Conservation (phyloP, 2,888 invertebrate genomes). For the Syritta pipiens region DNA sequence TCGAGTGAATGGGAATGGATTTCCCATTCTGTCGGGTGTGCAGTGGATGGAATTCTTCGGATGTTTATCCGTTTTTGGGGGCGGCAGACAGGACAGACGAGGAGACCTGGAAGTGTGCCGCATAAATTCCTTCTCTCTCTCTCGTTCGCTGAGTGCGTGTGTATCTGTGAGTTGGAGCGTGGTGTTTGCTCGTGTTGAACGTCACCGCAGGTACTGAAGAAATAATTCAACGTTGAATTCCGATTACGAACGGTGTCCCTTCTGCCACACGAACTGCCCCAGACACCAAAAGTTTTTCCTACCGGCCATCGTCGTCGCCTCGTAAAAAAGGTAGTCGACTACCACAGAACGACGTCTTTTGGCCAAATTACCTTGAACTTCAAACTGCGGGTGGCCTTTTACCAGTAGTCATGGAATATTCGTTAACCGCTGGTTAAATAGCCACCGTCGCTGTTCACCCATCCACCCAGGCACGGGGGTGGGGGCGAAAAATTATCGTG, state of each 20-base stretch:
- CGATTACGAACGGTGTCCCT: conserved; percentile 19
- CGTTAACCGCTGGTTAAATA: not conserved
- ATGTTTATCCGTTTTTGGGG: conserved; percentile 15
- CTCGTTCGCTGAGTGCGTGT: no score
- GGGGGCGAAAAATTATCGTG: not conserved
- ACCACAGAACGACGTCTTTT: no score
- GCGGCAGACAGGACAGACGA: no score
- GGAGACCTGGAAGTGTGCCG: conserved; percentile 7
- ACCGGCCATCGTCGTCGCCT: no score
- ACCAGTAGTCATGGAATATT: not conserved
- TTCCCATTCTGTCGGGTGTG: conserved; percentile 44
- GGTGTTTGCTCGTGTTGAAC: conserved; percentile 37
- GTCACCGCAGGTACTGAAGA: conserved; percentile 52
- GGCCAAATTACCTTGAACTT: not conserved
- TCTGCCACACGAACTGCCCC: conserved; percentile 8
- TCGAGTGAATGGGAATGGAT: conserved; percentile 37
- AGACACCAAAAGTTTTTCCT: no score
- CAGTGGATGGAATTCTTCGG: conserved; percentile 25
- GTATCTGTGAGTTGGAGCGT: no score
- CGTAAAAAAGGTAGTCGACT: conserved; percentile 3
- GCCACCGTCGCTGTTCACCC: no score
- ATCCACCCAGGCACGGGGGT: not conserved
- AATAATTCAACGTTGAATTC: conserved; percentile 49
- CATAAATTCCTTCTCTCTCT: conserved; percentile 47
- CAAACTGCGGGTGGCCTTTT: not conserved